phyloP scores from a whole-genome alignment of 2,113 vertebrate genomes.

The Zapornia atra region DNA sequence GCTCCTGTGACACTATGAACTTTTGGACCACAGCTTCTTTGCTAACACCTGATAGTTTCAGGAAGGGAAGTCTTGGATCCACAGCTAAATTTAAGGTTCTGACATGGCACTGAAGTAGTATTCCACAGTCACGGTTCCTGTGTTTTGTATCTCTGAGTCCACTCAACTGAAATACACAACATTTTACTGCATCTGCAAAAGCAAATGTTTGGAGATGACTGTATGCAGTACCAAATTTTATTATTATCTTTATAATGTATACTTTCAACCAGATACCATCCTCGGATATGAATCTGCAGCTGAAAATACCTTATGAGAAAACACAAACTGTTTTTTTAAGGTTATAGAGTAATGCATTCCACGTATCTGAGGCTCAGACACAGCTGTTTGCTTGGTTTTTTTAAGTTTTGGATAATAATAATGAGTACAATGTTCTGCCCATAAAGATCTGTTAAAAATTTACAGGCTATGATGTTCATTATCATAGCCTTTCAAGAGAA shows the following conservation, averaged over 20 bases:
- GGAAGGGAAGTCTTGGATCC: background rate
- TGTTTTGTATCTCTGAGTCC: background rate
- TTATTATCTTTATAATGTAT: background rate
- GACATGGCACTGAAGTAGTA: background rate
- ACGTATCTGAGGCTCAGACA: background rate
- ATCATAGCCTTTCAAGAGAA: background rate
- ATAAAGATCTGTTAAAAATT: conserved; percentile 48
- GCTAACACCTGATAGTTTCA: background rate
- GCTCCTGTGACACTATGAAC: background rate
- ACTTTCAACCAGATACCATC: background rate
- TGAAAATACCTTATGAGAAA: conserved; percentile 13
- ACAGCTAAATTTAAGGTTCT: background rate
- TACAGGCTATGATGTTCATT: conserved; percentile 7
- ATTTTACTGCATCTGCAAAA: background rate
- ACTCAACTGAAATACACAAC: background rate
- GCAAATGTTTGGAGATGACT: background rate
- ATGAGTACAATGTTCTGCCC: background rate
- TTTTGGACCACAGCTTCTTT: background rate
- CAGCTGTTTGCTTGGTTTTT: background rate
- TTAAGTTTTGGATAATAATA: background rate
- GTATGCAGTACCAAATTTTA: background rate
- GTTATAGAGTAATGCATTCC: background rate
- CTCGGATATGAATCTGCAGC: background rate
- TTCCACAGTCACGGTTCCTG: background rate
- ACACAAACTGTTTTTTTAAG: conserved; percentile 24